Conservation (phyloP, 2,888 invertebrate genomes). For the Amaurobius ferox region DNA sequence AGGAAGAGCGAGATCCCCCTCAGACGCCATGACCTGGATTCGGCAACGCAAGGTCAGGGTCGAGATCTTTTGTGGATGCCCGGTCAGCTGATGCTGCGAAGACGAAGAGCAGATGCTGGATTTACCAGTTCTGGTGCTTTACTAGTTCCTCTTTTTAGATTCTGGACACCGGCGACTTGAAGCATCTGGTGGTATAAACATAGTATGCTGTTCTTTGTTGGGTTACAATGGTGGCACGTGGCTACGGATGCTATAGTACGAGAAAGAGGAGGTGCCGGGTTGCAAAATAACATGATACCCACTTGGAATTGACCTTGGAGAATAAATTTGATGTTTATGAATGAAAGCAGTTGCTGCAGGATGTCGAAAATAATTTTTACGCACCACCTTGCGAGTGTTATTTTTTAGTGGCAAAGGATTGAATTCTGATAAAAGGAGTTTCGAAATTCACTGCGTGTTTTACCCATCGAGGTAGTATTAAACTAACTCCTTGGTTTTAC, state of each 20-base stretch:
- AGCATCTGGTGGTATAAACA: constrained; percentile 12
- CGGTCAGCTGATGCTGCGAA: constrained; percentile 19
- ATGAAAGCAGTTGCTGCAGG: neutral
- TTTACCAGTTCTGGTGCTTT: constrained; percentile 31
- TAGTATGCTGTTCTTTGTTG: neutral
- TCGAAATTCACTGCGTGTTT: too few species aligned
- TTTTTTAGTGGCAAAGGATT: too few species aligned
- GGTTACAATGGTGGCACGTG: neutral
- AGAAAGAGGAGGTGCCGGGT: neutral
- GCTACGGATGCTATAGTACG: neutral
- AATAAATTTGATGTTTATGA: neutral
- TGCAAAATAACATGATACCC: constrained; percentile 4
- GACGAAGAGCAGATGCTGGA: constrained; percentile 16
- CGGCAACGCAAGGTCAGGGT: constrained; percentile 45
- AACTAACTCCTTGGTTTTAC: too few species aligned
- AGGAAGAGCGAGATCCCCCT: constrained; percentile 3
- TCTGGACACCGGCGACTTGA: constrained; percentile 8
- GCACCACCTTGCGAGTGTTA: neutral
- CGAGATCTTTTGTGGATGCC: constrained; percentile 12
- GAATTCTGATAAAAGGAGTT: too few species aligned
- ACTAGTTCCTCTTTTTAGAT: constrained; percentile 17
- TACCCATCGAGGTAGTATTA: too few species aligned
- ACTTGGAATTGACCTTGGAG: neutral
- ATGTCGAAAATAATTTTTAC: constrained; percentile 3
- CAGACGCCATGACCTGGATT: constrained; percentile 57